Evolutionary conservation across 2,797 vertebrate species (phyloP), one percentile per base, ranked within the genome.

Genomic region (Lacerta agilis): DNA sequence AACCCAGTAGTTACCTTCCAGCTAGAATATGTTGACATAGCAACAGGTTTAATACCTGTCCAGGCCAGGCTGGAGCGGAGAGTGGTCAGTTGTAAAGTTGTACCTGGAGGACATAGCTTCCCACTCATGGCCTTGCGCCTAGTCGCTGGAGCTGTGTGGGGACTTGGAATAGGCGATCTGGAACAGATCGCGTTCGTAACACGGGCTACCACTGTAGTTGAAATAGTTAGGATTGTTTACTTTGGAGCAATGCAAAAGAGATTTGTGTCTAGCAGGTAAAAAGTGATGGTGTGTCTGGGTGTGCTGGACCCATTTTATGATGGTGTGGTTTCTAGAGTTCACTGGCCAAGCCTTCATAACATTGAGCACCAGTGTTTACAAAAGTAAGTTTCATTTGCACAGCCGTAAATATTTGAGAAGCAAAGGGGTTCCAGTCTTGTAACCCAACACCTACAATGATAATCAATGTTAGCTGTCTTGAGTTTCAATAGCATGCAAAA

Each of bases 21-120:
- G 5, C 33, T 20, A 77, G 27, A 88, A 92, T 92, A 84, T 58
- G 88, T 88, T 95, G 94, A 92, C 93, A 93, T 93, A 93, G 91
- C 90, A 87, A 90, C 71, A 77, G 49, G 49, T 81, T 87, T 91
- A 79, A 77, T 41, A 41, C 85, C 90, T 85, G 66, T 73, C 90
- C 23, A 4, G 4, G 25, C 55, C 43, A 25, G 18, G 20, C n/a
- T 80, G 20, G 79, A 38, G 66, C 18, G 3, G 7, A 23, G 27
- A 71, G 2, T 83, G 43, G n/a, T 69, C 15, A 9, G 10, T 69
- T 69, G 38, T 29, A 45, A 43, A n/a, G 13, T 61, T 61, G 58
- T 18, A 61, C 58, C 64, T 69, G 38, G 15, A 69, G 27, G 29
- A 25, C 9, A 20, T 15, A 36, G 58, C 36, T 38, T 58, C 25